Percentiles rank a stretch among this genome's conserved stretches.
Conservation (phyloP, 2,797 vertebrate genomes). For the Nyctalus aviator region DNA sequence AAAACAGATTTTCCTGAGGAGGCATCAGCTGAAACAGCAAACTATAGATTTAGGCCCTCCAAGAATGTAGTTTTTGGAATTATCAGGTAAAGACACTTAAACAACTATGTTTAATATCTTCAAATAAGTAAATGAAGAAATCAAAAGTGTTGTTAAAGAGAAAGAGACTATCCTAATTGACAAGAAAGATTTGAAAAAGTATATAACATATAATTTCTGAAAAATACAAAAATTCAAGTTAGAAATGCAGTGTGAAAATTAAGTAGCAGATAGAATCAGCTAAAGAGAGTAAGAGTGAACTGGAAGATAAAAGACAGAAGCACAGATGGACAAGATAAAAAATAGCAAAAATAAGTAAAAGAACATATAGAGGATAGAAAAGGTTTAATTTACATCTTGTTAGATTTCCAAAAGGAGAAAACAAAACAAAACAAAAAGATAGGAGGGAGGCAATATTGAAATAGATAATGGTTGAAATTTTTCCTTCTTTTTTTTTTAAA, state of each 20-base stretch:
- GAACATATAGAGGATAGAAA: background rate
- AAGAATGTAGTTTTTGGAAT: background rate
- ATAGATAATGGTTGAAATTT: background rate
- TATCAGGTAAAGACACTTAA: background rate
- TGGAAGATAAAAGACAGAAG: background rate
- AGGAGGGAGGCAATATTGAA: background rate
- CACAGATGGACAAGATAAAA: background rate
- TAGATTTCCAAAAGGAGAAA: background rate
- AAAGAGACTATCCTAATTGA: background rate
- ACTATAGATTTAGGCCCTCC: background rate
- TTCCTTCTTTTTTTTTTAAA: background rate
- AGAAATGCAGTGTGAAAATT: background rate
- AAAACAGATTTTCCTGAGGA: background rate
- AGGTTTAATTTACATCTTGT: background rate
- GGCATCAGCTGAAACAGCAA: background rate
- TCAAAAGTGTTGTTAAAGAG: background rate
- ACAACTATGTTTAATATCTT: background rate
- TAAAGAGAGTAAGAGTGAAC: background rate
- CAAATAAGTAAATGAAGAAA: background rate
- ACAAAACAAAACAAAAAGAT: background rate
- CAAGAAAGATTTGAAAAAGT: background rate
- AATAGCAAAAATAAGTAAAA: background rate
- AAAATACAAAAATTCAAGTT: background rate
- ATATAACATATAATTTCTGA: background rate
- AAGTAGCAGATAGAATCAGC: background rate